Evolutionary conservation across 2,888 invertebrate genomes (phyloP), one percentile per base, ranked within the genome.

Genomic region (Ferrisia virgata): DNA sequence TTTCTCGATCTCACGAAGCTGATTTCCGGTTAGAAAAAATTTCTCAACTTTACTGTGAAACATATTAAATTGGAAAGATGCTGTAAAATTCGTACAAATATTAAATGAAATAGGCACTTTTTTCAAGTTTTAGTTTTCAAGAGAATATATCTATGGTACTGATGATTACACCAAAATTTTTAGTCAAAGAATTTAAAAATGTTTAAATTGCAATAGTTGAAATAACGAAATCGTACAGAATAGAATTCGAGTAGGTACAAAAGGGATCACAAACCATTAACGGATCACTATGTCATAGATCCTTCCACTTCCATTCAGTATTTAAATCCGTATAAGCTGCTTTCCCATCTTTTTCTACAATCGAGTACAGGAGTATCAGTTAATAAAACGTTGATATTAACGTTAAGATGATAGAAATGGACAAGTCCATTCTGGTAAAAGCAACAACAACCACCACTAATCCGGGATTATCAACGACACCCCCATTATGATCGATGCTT

Each of bases 391-490:
- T 82, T 82, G 76, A 82, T 82, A 40, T 82, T 43, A 82, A 82
- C 82, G 43, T 82, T 82, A 82, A 82, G 82, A 69, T 43, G 72
- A 82, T 82, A 22, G 82, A 22, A 82, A 82, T 82, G 82, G 82
- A 82, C 82, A 82, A 82, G 72, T 82, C 82, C 43, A 82, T 82
- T 82, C 82, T 82, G 82, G 72, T 82, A 82, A 82, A 82, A 82
- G 82, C 82, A 82, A 82, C 82, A 82, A 82, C 82, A 82, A 82
- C 82, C 82, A 36, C 82, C 43, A 82, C 82, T 82, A 82, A 82
- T 58, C 82, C 82, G 72, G n/a, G 82, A 82, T 82, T 82, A 82
- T 40, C 25, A 82, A 82, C 82, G 82, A 82, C 82, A 82, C 82
- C 82, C 82, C 82, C 82, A 82, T 82, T 82, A 82, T 82, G 72